Evolutionary conservation across 2,888 invertebrate genomes (phyloP).

Genomic region (Microplitis manilae): DNA sequence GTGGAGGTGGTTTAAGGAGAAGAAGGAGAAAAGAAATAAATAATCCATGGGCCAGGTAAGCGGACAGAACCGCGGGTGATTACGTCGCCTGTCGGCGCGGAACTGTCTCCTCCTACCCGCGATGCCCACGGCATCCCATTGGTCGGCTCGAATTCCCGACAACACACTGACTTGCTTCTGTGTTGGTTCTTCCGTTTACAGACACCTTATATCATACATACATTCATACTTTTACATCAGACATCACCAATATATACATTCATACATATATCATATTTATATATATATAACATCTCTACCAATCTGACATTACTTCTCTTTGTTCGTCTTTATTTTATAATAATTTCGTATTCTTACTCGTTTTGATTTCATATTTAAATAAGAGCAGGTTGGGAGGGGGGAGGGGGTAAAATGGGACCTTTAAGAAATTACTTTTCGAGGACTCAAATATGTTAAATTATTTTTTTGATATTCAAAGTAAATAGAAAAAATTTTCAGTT

Average conservation of each 20-base stretch:
- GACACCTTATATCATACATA: slow-evolving; percentile 41
- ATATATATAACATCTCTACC: background rate
- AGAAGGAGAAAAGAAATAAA: slow-evolving; percentile 50
- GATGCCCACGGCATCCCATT: slow-evolving; percentile 67
- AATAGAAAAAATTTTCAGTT: too few relatives aligned
- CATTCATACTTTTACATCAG: background rate
- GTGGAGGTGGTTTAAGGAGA: slow-evolving; percentile 31
- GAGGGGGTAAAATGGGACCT: too few relatives aligned
- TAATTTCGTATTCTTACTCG: background rate
- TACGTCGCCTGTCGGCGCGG: slow-evolving; percentile 70
- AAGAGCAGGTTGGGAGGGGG: background rate
- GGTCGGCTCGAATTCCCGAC: slow-evolving; percentile 58
- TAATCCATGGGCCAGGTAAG: slow-evolving; percentile 57
- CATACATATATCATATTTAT: too few relatives aligned
- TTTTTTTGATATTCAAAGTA: too few relatives aligned
- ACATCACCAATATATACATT: too few relatives aligned
- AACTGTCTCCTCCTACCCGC: slow-evolving; percentile 70
- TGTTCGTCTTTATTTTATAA: background rate
- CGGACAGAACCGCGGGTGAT: slow-evolving; percentile 68
- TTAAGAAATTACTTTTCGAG: too few relatives aligned
- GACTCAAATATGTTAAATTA: too few relatives aligned
- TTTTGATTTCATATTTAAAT: background rate
- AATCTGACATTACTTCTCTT: background rate
- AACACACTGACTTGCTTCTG: slow-evolving; percentile 31
- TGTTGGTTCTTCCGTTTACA: slow-evolving; percentile 43